Evolutionary conservation across 2,113 vertebrate species (phyloP), one percentile per base, ranked within the genome.

Genomic region (Stictonetta naevosa): DNA sequence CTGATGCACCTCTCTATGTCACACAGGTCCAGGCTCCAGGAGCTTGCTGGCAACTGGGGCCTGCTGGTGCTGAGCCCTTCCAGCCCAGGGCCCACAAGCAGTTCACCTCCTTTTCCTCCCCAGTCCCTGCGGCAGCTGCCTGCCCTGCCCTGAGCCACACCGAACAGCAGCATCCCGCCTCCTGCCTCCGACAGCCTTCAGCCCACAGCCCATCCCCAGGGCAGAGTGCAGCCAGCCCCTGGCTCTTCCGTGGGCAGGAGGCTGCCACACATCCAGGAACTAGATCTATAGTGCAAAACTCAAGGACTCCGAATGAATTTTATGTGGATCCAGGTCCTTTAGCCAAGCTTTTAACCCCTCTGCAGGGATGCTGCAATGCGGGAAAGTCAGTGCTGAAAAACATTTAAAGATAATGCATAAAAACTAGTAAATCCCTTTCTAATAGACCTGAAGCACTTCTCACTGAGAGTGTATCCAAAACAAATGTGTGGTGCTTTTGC

Each of bases 401-500:
- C 3, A 11, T 3, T 52, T 25, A 8, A 5, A 85, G 75, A 29
- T 10, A 74, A 22, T 0, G 7, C 23, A 42, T 29, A 13, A 25
- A 48, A 46, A 3, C 23, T 4, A 3, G 13, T 48, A 20, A 80
- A 15, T 31, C 11, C 18, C 34, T 16, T 58, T 58, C 8, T 10
- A 3, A 14, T 7, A 59, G 3, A 40, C 5, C 42, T 14, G 14
- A 3, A 25, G 40, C 17, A 5, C 9, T 31, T 60, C 44, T 38
- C 28, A 4, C 67, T 23, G 0, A 3, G 1, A 28, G 2, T 0
- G 8, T 42, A 6, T 4, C 17, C 21, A 55, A 4, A 23, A 1
- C 0, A 18, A 20, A 5, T 0, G 1, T 2, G 25, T 6, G 17
- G 28, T 0, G 6, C 22, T n/a, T 36, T 1, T 22, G 33, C 25